Base-by-base conservation (phyloP, 2,113 vertebrate species). In the Bujurquina vittata region DNA sequence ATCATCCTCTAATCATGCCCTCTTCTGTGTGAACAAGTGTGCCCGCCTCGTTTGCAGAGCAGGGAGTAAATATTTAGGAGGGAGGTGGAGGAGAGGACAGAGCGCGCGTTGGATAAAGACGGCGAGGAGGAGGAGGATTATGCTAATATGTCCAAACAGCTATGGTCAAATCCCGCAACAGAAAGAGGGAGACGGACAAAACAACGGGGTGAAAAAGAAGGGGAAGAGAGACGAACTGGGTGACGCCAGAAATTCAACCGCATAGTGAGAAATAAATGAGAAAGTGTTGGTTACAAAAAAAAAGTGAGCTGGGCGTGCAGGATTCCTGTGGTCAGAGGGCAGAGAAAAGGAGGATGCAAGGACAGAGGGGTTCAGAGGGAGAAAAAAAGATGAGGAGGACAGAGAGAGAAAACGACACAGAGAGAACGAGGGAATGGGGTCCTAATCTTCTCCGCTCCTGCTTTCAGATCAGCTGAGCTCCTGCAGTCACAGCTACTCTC, bases 41-140 rank as follows among this genome's bases (percentile, higher is more conserved):
- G 84, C 80, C 83, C 55, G 60, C 63, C 80, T 88, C 69, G 26
- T 80, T 91, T 82, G 83, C 75, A 59, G 85, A 89, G 80, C 59
- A 22, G 56, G 85, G 84, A 87, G 90, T 89, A 93, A 93, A 93
- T 93, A 93, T 92, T 92, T 88, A 92, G 84, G 87, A 33, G 80
- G 84, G 73, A 84, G 86, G 86, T 33, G 75, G 81, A 79, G 81
- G 75, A 87, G 31, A 82, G 74, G 60, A 89, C 75, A 40, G 59
- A 81, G 67, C 7, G 1, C 79, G 61, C 52, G 58, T 29, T 37
- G 63, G 63, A 22, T 22, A 37, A 77, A 60, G 59, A 88, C 69
- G 84, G 37, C 67, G 37, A 81, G 15, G 60, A 57, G 80, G 46
- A 57, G 80, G 79, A 79, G 90, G 87, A 89, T 89, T 93, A 94